These are phyloP conservation scores for Allygus modestus DNA, from an alignment of 2,888 invertebrate species.

Conservation along the genomic window DNA sequence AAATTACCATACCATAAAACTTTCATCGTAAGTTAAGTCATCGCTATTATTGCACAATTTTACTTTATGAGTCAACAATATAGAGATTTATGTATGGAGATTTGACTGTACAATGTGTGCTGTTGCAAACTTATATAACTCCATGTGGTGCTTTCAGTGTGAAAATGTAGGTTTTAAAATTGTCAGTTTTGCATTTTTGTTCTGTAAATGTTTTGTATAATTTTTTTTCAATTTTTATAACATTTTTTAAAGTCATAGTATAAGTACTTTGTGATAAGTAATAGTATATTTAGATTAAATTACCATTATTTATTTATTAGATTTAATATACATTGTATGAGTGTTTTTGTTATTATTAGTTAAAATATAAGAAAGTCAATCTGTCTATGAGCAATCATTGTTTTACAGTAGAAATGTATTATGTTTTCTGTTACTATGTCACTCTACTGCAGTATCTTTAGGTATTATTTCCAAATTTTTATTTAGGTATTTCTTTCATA, in stretches of 20 bases:
- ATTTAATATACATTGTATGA: background rate
- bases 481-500: too few species aligned
- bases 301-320: constrained; percentile 3
- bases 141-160: constrained; percentile 42
- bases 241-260: constrained; percentile 21
- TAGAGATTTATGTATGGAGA: background rate
- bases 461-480: too few species aligned
- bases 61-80: background rate
- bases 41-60: background rate
- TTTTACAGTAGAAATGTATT: too few species aligned
- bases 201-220: background rate
- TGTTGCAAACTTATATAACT: constrained; percentile 26
- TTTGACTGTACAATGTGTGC: background rate
- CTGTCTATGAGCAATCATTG: too few species aligned
- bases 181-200: background rate
- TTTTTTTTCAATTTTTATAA: constrained; percentile 10
- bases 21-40: background rate
- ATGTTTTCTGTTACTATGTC: too few species aligned
- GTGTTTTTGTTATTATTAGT: too few species aligned
- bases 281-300: constrained; percentile 20
- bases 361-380: too few species aligned
- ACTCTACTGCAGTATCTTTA: too few species aligned
- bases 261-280: constrained; percentile 34
- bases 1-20: constrained; percentile 6
- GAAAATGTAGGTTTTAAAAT: background rate